phyloP scores from a whole-genome alignment of 1,140 invertebrate genomes.

The Halictus rubicundus region DNA sequence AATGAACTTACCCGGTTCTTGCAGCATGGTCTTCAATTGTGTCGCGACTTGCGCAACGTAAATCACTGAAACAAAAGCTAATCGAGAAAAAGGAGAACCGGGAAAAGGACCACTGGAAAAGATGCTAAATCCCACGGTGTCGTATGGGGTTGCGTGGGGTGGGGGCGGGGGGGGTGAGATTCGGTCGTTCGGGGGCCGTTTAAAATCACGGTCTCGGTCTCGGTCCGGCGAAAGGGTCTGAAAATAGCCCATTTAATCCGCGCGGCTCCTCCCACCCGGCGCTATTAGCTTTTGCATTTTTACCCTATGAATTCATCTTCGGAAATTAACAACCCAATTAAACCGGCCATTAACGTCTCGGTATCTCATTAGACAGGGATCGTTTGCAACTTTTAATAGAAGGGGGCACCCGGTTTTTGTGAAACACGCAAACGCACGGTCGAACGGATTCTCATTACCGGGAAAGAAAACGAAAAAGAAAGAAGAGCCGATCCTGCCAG shows the following conservation, averaged over 20 bases:
- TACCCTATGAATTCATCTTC: conserved; percentile 76
- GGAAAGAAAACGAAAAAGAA: background rate
- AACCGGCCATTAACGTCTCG: conserved; percentile 73
- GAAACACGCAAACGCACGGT: conserved; percentile 45
- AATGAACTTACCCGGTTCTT: too few species aligned
- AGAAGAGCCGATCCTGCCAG: background rate
- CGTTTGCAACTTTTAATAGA: conserved; percentile 72
- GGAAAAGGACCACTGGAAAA: too few species aligned
- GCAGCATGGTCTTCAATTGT: too few species aligned
- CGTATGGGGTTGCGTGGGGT: background rate
- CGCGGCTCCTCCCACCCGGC: conserved; percentile 65
- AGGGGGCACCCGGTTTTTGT: conserved; percentile 65
- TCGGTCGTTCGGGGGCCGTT: conserved; percentile 4
- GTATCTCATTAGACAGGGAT: conserved; percentile 74
- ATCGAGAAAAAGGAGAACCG: too few species aligned
- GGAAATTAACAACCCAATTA: conserved; percentile 78
- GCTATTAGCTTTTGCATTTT: conserved; percentile 76
- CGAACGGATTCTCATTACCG: conserved; percentile 65
- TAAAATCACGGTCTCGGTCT: conserved; percentile 46
- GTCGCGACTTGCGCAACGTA: too few species aligned
- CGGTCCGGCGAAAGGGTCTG: conserved; percentile 48
- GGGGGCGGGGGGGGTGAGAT: conserved; percentile 9
- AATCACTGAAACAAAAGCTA: too few species aligned
- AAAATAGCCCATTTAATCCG: conserved; percentile 75
- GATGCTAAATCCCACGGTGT: background rate